Conservation (phyloP, 2,888 invertebrate species). For the Lucinisca nassula region DNA sequence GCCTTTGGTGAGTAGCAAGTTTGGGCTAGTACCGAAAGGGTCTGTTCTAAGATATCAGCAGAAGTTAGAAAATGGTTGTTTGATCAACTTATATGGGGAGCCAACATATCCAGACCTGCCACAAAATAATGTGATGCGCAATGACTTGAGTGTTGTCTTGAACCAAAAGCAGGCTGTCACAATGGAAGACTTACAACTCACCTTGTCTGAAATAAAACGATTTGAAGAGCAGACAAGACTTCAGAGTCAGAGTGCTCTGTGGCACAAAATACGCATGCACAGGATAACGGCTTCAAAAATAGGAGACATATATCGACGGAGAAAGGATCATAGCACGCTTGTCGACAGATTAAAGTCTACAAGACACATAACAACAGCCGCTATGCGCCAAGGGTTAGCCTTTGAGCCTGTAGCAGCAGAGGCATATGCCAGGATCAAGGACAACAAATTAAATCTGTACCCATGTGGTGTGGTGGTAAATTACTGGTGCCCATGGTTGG, state of each 20-base stretch:
- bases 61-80: neutral
- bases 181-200: neutral
- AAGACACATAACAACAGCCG: neutral
- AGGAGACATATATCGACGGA: constrained; percentile 11
- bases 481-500: constrained; percentile 29
- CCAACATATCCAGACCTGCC: neutral
- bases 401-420: constrained; percentile 1
- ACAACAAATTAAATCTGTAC: constrained; percentile 25
- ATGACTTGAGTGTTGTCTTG: neutral
- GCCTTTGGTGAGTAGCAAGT: neutral
- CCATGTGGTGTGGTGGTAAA: constrained; percentile 41
- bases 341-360: constrained; percentile 6
- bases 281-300: constrained; percentile 30
- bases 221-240: constrained; percentile 12
- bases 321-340: neutral
- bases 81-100: neutral
- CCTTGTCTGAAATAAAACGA: neutral
- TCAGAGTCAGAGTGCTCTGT: constrained; percentile 15
- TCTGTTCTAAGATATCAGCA: constrained; percentile 17
- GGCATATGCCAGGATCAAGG: neutral
- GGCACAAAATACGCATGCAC: constrained; percentile 8
- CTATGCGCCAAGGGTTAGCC: constrained; percentile 8
- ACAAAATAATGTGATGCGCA: neutral
- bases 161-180: neutral
- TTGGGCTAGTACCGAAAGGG: neutral